Conservation (phyloP, 2,888 invertebrate species). For the Drosophila merina region DNA sequence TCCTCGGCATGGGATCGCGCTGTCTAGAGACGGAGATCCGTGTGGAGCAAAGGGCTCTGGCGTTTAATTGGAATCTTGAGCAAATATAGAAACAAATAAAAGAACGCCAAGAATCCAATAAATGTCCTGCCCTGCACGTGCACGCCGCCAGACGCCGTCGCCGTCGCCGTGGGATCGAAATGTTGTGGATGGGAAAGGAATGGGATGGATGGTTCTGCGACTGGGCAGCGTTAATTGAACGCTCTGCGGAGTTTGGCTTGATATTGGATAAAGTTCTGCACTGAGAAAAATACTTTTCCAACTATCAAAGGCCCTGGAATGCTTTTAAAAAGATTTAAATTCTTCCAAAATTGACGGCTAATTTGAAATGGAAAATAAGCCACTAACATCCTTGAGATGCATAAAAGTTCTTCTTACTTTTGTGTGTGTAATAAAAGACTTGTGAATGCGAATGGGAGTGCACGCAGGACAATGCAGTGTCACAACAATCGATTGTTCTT, state of each 20-base stretch:
- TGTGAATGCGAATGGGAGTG: conserved; percentile 2
- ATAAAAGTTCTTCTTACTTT: neutral
- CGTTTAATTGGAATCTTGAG: conserved; percentile 79
- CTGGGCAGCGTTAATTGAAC: conserved; percentile 67
- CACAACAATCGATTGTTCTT: conserved; percentile 79
- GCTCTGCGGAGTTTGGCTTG: conserved; percentile 42
- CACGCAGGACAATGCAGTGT: conserved; percentile 58
- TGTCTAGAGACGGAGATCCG: conserved; percentile 12
- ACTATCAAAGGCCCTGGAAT: neutral
- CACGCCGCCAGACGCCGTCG: conserved; percentile 59
- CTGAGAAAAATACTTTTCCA: conserved; percentile 7
- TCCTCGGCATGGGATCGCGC: conserved; percentile 26
- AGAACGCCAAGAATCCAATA: conserved; percentile 82
- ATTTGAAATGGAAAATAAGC: neutral
- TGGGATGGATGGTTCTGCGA: conserved; percentile 27
- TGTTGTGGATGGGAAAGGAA: conserved; percentile 8
- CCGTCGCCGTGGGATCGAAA: conserved; percentile 35
- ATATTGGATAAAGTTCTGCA: conserved; percentile 60
- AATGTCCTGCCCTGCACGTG: conserved; percentile 83
- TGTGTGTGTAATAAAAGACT: neutral
- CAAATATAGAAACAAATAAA: conserved; percentile 77
- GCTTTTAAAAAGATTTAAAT: neutral
- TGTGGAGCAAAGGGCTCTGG: conserved; percentile 54
- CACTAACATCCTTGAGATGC: neutral
- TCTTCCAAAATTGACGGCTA: neutral